These are phyloP conservation scores for Parasteatoda tepidariorum DNA, from an alignment of 1,140 invertebrate species.

Conservation along the genomic window DNA sequence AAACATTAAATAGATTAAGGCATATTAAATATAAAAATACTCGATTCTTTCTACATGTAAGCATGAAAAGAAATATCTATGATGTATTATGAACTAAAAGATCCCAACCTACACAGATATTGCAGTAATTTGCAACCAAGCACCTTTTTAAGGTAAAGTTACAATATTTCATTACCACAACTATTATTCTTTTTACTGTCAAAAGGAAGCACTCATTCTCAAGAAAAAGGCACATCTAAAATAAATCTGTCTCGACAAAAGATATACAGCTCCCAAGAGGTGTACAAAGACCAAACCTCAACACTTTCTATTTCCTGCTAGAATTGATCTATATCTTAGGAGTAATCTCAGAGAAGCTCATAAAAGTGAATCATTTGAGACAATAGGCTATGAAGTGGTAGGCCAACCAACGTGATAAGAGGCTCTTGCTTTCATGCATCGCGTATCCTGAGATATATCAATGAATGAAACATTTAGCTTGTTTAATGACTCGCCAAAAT, in stretches of 20 bases:
- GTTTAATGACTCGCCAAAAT: too few species aligned
- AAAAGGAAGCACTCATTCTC: neutral
- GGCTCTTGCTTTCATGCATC: neutral
- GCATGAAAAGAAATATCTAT: too few species aligned
- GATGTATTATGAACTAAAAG: too few species aligned
- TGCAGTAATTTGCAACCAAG: too few species aligned
- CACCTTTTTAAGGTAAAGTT: too few species aligned
- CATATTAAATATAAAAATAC: too few species aligned
- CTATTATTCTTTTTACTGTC: neutral
- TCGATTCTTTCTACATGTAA: too few species aligned
- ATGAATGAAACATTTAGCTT: too few species aligned
- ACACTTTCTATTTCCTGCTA: neutral
- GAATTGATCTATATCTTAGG: neutral
- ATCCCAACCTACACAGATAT: too few species aligned
- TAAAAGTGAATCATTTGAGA: slow-evolving; percentile 22
- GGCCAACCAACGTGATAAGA: neutral
- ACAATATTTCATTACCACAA: neutral
- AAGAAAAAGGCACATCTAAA: neutral
- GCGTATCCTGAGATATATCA: too few species aligned
- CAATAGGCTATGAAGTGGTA: neutral
- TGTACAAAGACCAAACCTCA: slow-evolving; percentile 4
- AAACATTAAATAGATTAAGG: too few species aligned
- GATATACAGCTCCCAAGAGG: neutral
- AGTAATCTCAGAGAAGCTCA: neutral
- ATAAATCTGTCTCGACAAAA: neutral